A percentile compares a stretch with the other conserved stretches of the same genome.
Conservation (phyloP, 2,797 vertebrate genomes). For the Eospalax fontanierii region DNA sequence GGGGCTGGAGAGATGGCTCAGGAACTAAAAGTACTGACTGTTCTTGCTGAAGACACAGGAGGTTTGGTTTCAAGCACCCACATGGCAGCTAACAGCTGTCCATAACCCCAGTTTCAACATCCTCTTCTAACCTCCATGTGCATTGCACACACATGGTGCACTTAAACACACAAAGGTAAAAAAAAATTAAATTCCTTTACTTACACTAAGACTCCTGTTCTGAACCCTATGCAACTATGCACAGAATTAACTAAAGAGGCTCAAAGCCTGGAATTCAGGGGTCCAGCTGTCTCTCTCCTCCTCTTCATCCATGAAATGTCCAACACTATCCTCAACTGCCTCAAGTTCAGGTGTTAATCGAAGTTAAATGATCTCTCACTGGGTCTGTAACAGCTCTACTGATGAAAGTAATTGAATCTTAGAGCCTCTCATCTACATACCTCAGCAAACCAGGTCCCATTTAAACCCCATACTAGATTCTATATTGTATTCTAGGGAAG, state of each 20-base stretch:
- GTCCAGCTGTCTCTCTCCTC: not conserved
- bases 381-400: not conserved
- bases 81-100: no score
- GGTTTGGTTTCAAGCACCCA: no score
- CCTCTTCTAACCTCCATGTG: no score
- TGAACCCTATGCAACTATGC: not conserved
- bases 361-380: not conserved
- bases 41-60: no score
- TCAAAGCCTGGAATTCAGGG: not conserved
- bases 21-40: no score
- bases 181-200: not conserved
- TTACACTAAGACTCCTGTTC: not conserved
- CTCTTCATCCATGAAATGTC: not conserved
- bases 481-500: not conserved
- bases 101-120: no score
- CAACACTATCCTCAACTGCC: not conserved
- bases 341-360: not conserved
- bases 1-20: no score
- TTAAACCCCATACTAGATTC: conserved; percentile 7
- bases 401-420: not conserved
- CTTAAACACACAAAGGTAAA: not conserved
- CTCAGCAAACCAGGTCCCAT: not conserved
- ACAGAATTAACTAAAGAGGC: conserved; percentile 24
- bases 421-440: not conserved
- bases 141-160: no score